phyloP scores from a whole-genome alignment of 2,888 invertebrate species.

The Sinhomidia bicolor region DNA sequence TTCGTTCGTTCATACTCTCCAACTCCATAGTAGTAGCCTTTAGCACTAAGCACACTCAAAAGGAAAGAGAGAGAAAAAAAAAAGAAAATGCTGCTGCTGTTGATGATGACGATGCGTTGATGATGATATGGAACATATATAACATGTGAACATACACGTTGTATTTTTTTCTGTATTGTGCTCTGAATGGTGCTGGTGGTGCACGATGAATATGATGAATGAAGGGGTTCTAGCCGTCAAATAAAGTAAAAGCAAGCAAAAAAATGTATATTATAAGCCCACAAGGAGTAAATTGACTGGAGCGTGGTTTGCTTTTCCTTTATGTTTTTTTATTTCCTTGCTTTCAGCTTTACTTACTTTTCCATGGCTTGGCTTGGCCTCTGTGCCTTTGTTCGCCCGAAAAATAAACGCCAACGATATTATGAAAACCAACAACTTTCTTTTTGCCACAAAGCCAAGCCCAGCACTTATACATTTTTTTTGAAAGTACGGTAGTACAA shows the following conservation, averaged over 20 bases:
- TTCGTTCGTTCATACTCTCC: not conserved
- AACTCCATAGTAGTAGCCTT: constrained; percentile 40
- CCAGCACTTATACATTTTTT: no score
- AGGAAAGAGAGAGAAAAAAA: constrained; percentile 23
- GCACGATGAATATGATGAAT: not conserved
- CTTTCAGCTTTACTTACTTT: constrained; percentile 38
- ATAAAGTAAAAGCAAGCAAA: constrained; percentile 46
- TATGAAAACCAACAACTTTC: constrained; percentile 16
- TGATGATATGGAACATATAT: constrained; percentile 20
- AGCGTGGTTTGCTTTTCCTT: constrained; percentile 63
- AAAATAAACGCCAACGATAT: constrained; percentile 22
- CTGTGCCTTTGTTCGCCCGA: constrained; percentile 40
- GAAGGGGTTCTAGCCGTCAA: constrained; percentile 34
- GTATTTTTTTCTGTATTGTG: not conserved
- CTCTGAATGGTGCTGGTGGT: not conserved
- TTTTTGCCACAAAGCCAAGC: not conserved
- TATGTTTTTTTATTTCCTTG: constrained; percentile 15
- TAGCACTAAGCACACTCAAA: constrained; percentile 48
- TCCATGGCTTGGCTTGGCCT: constrained; percentile 21
- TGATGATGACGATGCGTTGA: constrained; percentile 14
- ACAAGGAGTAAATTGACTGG: constrained; percentile 68
- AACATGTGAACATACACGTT: constrained; percentile 11
- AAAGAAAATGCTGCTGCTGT: not conserved
- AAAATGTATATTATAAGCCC: constrained; percentile 40
- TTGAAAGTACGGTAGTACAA: not conserved